Percentiles rank a stretch among this genome's conserved stretches.
phyloP scores from a whole-genome alignment of 2,888 invertebrate species.

The Globia sparganii region DNA sequence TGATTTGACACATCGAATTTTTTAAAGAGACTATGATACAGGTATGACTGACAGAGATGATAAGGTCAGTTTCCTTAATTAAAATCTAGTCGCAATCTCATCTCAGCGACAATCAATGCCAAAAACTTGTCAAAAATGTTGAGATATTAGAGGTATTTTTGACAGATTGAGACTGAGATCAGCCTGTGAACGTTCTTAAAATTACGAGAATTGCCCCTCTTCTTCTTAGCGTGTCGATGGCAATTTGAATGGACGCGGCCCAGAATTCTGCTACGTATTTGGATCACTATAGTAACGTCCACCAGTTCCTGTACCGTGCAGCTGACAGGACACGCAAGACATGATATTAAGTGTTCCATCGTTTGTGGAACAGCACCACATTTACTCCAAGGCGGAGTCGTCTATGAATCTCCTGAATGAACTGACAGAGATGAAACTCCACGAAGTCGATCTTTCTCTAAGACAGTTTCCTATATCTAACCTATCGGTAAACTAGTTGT shows the following conservation, averaged over 20 bases:
- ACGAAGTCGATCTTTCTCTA: neutral
- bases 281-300: neutral
- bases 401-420: neutral
- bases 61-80: too few relatives aligned
- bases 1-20: neutral
- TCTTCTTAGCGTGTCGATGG: neutral
- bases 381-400: neutral
- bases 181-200: too few relatives aligned
- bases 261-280: neutral
- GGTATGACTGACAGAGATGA: neutral
- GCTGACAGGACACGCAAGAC: neutral
- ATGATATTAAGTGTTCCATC: neutral
- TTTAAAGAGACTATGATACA: neutral
- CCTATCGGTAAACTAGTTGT: neutral
- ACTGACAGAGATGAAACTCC: neutral
- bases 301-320: neutral
- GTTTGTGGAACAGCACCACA: neutral
- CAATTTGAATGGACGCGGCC: neutral
- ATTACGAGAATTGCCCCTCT: neutral
- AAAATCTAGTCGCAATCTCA: too few relatives aligned
- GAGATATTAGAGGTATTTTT: too few relatives aligned
- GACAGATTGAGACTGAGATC: too few relatives aligned
- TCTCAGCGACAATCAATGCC: too few relatives aligned
- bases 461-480: neutral
- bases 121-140: too few relatives aligned